Conservation (phyloP, 2,113 vertebrate species). For the Vulpes ferrilata region DNA sequence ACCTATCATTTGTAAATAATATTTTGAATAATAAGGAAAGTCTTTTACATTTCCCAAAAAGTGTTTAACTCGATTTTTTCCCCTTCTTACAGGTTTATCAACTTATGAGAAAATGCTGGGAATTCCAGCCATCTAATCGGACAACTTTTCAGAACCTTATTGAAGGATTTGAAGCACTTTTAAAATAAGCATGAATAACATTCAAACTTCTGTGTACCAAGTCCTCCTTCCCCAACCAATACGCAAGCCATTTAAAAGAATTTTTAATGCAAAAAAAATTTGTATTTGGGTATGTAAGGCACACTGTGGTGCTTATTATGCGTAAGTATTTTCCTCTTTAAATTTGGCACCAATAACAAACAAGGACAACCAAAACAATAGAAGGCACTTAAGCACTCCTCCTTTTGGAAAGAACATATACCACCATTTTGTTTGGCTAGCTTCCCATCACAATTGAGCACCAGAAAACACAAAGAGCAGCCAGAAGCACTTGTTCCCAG, state of each 20-base stretch:
- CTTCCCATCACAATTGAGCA: neutral
- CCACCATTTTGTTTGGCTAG: neutral
- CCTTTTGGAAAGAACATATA: neutral
- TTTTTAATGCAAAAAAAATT: slow-evolving; percentile 36
- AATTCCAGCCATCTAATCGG: slow-evolving; percentile 90
- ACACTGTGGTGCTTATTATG: neutral
- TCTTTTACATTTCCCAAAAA: neutral
- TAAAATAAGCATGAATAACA: slow-evolving; percentile 83
- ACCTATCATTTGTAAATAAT: neutral
- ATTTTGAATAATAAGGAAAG: neutral
- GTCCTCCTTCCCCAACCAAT: neutral
- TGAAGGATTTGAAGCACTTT: slow-evolving; percentile 91
- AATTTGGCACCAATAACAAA: neutral
- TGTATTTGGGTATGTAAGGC: slow-evolving; percentile 26
- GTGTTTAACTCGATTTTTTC: neutral
- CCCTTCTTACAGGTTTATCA: slow-evolving; percentile 91
- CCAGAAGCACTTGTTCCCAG: neutral
- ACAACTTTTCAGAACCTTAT: slow-evolving; percentile 95
- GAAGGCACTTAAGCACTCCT: slow-evolving; percentile 62
- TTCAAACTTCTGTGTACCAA: slow-evolving; percentile 50
- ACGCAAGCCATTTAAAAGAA: slow-evolving; percentile 8
- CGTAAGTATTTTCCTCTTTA: slow-evolving; percentile 28
- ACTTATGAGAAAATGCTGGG: slow-evolving; percentile 97
- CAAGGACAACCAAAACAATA: neutral
- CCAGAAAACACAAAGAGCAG: neutral